Evolutionary conservation across 2,888 invertebrate species (phyloP), one percentile per base, ranked within the genome.

Genomic region (Aricia artaxerxes): DNA sequence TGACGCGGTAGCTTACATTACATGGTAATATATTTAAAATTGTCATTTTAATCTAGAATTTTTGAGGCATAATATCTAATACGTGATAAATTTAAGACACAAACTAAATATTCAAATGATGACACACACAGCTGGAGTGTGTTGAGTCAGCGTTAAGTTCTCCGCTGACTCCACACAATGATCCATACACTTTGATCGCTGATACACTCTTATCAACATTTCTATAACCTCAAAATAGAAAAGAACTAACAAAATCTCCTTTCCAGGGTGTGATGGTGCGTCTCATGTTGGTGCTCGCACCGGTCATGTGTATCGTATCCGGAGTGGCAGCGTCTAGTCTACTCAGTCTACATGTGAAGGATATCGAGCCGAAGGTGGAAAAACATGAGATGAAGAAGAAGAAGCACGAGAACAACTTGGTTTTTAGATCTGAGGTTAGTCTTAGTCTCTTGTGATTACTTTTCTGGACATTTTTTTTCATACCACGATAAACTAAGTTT

Each of bases 271-370:
- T 99, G 73, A 99, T 99, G 99, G 99, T 99, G 44, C 99, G 99
- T 92, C 95, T 99, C 77, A 99, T 99, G 99, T 94, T 99, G 87
- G 99, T 99, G 0, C 95, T 99, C 82, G 99, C 99, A 0, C 99
- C 99, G 0, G 98, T 99, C 0, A 99, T 99, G 99, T 99, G 99
- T 88, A 98, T 99, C 82, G 95, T 99, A 78, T 98, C 99, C 0
- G 99, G 99, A 77, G 99, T 99, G 78, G 99, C 99, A 1, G 97
- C 98, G 5, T 99, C 99, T 0, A 97, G 98, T 82, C 91, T 97
- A 49, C 95, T 99, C 53, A 95, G 96, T 69, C 96, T 97, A 83
- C 99, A 99, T 88, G 98, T 99, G 91, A 97, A 97, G 88, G 97
- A 97, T 86, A 93, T 97, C 44, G 96, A 96, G 84, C 95, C 96